Conservation (phyloP, 2,797 vertebrate species). For the Ibycter americanus region DNA sequence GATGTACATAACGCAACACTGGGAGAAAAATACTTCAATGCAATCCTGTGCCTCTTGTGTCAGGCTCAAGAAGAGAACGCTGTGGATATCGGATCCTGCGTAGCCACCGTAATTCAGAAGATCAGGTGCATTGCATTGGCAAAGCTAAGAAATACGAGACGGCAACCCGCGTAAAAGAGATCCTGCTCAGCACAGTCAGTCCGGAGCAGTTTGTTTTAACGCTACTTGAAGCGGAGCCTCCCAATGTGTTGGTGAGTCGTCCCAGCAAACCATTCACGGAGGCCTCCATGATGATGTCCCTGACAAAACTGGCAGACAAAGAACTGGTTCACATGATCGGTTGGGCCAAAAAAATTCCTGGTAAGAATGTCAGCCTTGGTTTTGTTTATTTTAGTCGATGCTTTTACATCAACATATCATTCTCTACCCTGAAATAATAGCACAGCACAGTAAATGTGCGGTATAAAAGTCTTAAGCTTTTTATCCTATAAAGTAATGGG, state of each 20-base stretch:
- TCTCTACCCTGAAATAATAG: background rate
- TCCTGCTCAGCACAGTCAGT: constrained; percentile 71
- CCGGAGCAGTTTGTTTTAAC: constrained; percentile 90
- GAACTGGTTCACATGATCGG: constrained; percentile 96
- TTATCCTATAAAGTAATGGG: background rate
- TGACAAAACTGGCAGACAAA: constrained; percentile 94
- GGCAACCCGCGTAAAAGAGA: constrained; percentile 57
- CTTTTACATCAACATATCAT: background rate
- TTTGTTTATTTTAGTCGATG: background rate
- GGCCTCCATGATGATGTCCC: constrained; percentile 97
- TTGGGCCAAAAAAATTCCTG: constrained; percentile 99
- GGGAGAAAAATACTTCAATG: background rate
- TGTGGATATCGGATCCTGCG: constrained; percentile 85
- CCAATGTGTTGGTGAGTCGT: constrained; percentile 88
- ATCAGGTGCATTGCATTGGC: constrained; percentile 66
- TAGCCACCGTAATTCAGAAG: constrained; percentile 79
- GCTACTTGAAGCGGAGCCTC: constrained; percentile 92
- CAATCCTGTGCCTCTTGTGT: accelerated
- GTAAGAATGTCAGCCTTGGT: constrained; percentile 66
- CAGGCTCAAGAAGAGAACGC: constrained; percentile 90
- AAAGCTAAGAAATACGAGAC: constrained; percentile 62
- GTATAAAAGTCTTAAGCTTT: background rate
- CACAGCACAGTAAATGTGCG: background rate
- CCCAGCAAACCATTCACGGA: constrained; percentile 91
- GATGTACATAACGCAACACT: background rate